A percentile compares a stretch with the other conserved stretches of the same genome.
These are phyloP conservation scores for Lithobates sylvaticus DNA, from an alignment of 2,797 vertebrate species.

Conservation along the genomic window DNA sequence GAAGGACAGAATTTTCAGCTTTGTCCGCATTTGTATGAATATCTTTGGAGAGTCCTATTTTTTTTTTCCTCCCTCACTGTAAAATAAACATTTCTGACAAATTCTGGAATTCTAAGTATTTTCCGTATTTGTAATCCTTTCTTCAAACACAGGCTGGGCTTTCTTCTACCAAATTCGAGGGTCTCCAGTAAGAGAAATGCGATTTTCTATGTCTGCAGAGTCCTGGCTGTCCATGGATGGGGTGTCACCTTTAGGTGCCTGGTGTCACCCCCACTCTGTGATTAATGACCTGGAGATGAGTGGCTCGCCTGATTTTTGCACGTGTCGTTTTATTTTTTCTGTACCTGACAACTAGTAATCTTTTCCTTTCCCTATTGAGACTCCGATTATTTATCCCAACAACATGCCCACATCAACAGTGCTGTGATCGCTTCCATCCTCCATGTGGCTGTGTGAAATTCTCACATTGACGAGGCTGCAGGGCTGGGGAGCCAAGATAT, in stretches of 20 bases:
- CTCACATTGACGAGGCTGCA: conserved; percentile 38
- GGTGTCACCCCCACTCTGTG: not conserved
- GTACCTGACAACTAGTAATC: conserved; percentile 6
- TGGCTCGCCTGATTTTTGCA: conserved; percentile 28
- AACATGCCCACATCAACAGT: conserved; percentile 25
- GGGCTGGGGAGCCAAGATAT: conserved; percentile 41
- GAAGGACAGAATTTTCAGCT: conserved; percentile 5
- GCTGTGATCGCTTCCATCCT: conserved; percentile 15
- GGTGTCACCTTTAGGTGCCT: conserved; percentile 8
- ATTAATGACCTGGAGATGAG: conserved; percentile 15
- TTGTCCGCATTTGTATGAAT: conserved; percentile 27
- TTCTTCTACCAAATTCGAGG: not conserved
- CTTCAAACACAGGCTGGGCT: conserved; percentile 42
- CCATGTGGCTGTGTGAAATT: conserved; percentile 46
- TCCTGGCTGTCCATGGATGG: conserved; percentile 19
- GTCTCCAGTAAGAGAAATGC: not conserved
- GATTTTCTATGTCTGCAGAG: not conserved
- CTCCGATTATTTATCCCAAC: conserved; percentile 21
- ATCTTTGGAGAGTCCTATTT: not conserved
- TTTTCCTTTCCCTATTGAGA: conserved; percentile 15
- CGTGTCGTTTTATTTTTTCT: conserved; percentile 34
- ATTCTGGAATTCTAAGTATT: conserved; percentile 58
- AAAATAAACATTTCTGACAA: conserved; percentile 62
- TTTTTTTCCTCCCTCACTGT: conserved; percentile 9
- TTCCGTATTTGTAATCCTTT: conserved; percentile 51